Evolutionary conservation across 2,113 vertebrate genomes (phyloP).

Genomic region (Phylloscopus whistleri): DNA sequence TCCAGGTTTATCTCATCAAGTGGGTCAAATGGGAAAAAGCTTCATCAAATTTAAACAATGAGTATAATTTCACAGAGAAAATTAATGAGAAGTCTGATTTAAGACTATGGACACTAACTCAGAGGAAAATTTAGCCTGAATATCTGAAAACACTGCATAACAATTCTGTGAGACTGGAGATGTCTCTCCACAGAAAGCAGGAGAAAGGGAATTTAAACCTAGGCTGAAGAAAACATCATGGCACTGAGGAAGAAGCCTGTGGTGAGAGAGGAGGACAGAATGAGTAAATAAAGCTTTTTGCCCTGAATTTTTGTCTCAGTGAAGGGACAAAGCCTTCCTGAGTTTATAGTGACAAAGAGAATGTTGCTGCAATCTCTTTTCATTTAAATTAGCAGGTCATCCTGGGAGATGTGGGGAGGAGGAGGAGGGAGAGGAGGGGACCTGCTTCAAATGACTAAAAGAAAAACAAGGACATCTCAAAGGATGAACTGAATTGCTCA

Average conservation of each 20-base stretch:
- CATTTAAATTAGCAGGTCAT: conserved; percentile 64
- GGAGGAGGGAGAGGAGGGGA: conserved; percentile 21
- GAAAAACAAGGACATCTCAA: conserved; percentile 55
- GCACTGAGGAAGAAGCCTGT: not conserved
- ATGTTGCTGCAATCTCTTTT: conserved; percentile 35
- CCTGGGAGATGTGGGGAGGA: not conserved
- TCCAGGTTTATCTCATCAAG: not conserved
- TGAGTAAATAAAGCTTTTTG: conserved; percentile 37
- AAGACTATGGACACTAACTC: not conserved
- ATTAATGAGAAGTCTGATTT: conserved; percentile 9
- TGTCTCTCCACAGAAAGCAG: not conserved
- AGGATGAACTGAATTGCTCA: conserved; percentile 21
- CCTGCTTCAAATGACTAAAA: conserved; percentile 46
- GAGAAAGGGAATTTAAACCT: not conserved
- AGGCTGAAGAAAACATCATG: not conserved
- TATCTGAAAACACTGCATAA: not conserved
- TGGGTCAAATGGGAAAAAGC: not conserved
- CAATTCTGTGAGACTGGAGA: not conserved
- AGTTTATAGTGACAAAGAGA: conserved; percentile 33
- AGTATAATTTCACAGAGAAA: conserved; percentile 24
- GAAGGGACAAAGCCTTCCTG: not conserved
- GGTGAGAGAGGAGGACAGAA: not conserved
- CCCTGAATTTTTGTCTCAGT: not conserved
- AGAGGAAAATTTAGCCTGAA: not conserved
- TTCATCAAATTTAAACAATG: conserved; percentile 20